These are phyloP conservation scores for Meloidogyne chitwoodi DNA, from an alignment of 1,140 invertebrate species.

Conservation along the genomic window DNA sequence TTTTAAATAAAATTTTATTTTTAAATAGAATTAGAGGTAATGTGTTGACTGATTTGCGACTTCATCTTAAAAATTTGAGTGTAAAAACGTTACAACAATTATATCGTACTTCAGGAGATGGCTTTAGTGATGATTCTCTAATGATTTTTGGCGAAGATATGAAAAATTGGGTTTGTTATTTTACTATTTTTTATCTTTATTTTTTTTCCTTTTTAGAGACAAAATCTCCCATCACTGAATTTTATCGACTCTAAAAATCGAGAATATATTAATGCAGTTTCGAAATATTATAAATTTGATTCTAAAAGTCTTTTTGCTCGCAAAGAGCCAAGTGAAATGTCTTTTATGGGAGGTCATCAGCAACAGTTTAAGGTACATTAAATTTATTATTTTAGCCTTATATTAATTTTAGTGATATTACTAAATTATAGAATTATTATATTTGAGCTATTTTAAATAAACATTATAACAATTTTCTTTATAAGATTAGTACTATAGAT, in stretches of 20 bases:
- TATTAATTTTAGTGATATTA: too few species aligned
- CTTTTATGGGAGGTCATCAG: neutral
- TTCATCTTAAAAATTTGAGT: slow-evolving; percentile 7
- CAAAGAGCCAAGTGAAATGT: neutral
- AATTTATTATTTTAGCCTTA: neutral
- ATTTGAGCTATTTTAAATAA: too few species aligned
- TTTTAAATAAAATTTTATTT: neutral
- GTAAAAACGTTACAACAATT: neutral
- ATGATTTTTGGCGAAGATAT: slow-evolving; percentile 14
- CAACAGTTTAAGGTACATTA: neutral
- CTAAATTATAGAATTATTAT: too few species aligned
- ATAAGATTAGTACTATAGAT: too few species aligned
- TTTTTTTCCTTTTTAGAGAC: neutral
- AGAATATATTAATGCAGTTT: neutral
- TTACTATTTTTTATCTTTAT: neutral
- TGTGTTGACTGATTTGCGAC: slow-evolving; percentile 11
- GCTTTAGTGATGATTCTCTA: slow-evolving; percentile 6
- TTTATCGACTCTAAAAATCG: slow-evolving; percentile 5
- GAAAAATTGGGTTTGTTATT: slow-evolving; percentile 11
- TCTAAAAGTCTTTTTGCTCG: neutral
- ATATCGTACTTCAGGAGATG: neutral
- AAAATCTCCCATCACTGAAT: neutral
- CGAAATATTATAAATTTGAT: neutral
- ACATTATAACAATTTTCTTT: too few species aligned
- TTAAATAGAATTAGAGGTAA: neutral